Conservation (phyloP, 2,113 vertebrate species). For the Leucopternis melanops region DNA sequence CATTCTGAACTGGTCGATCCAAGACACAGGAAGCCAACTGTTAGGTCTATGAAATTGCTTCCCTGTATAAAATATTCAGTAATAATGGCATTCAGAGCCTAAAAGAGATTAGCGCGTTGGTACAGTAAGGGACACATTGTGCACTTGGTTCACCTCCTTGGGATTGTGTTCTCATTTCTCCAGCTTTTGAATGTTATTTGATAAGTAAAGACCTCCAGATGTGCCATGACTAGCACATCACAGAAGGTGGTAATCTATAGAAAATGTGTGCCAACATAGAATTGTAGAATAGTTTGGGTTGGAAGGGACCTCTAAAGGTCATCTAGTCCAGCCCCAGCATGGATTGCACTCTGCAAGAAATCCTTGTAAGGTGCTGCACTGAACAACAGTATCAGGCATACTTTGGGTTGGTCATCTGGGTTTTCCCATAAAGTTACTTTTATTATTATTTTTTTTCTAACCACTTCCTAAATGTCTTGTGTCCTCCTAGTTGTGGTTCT, state of each 20-base stretch:
- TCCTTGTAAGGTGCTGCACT: not conserved
- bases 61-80: not conserved
- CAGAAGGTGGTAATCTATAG: not conserved
- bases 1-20: not conserved
- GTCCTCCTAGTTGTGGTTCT: slow-evolving; percentile 84
- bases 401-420: not conserved
- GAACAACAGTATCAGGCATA: not conserved
- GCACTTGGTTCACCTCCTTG: not conserved
- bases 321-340: not conserved
- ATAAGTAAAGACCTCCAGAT: not conserved
- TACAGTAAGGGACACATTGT: not conserved
- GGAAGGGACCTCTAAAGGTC: not conserved
- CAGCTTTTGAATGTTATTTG: not conserved
- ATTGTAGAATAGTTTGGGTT: not conserved
- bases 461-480: slow-evolving; percentile 3
- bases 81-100: not conserved
- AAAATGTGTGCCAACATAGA: not conserved
- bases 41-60: not conserved
- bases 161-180: not conserved
- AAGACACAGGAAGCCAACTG: not conserved
- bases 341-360: not conserved
- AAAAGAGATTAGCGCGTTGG: not conserved
- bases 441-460: not conserved
- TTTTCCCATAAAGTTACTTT: not conserved
- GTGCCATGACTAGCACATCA: not conserved